A percentile compares a stretch with the other conserved stretches of the same genome.
Conservation (phyloP, 1,140 invertebrate species). For the Reticulitermes speratus region DNA sequence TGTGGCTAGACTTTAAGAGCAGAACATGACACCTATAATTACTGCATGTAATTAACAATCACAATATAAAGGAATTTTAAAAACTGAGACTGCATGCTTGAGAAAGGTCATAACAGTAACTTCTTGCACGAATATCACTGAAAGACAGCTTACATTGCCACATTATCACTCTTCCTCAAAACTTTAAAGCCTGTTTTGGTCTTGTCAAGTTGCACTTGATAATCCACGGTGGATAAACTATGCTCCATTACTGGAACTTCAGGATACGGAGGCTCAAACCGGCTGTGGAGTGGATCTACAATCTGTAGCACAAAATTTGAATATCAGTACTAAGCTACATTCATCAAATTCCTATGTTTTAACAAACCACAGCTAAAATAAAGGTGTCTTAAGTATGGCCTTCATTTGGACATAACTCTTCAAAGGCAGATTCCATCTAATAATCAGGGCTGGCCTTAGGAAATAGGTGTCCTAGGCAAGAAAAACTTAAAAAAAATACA, state of each 20-base stretch:
- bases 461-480: too few relatives aligned
- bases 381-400: too few relatives aligned
- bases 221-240: conserved; percentile 40
- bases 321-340: conserved; percentile 18
- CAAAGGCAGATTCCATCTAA: too few relatives aligned
- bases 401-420: too few relatives aligned
- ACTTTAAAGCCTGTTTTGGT: conserved; percentile 59
- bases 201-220: conserved; percentile 55
- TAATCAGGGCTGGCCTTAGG: too few relatives aligned
- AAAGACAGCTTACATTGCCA: conserved; percentile 55
- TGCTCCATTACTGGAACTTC: conserved; percentile 51
- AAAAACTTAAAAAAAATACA: too few relatives aligned
- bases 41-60: too few relatives aligned
- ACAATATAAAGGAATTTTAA: too few relatives aligned
- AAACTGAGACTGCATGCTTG: not conserved
- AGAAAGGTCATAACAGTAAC: conserved; percentile 29
- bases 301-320: conserved; percentile 52
- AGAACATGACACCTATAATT: too few relatives aligned
- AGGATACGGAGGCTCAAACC: conserved; percentile 66
- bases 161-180: conserved; percentile 53
- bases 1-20: too few relatives aligned
- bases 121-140: conserved; percentile 9
- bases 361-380: too few relatives aligned
- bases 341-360: too few relatives aligned
- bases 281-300: conserved; percentile 55